Percentiles rank a stretch among this genome's conserved stretches.
These are phyloP conservation scores for Metridium senile DNA, from an alignment of 92 coral and sea anemone genomes.

Conservation along the genomic window DNA sequence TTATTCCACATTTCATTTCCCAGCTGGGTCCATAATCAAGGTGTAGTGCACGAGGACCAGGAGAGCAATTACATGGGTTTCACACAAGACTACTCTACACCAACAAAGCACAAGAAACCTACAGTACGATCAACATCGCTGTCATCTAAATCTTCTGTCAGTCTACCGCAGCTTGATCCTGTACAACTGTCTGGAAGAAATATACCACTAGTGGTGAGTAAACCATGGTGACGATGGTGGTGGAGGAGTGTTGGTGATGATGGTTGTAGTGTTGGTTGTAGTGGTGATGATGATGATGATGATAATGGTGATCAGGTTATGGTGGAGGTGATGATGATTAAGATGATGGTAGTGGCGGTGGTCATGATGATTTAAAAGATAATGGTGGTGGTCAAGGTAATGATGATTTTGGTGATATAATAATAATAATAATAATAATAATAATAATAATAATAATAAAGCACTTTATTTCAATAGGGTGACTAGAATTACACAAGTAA, in stretches of 20 bases:
- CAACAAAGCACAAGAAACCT: constrained; percentile 31
- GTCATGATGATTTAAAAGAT: no score
- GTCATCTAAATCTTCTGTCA: constrained; percentile 66
- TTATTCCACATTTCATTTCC: neutral
- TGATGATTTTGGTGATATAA: neutral
- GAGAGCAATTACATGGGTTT: constrained; percentile 63
- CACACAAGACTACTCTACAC: constrained; percentile 61
- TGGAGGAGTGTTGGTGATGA: neutral
- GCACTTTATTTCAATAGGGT: no score
- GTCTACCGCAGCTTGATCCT: constrained; percentile 86
- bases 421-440: no score
- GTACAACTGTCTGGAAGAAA: constrained; percentile 80
- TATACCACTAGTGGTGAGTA: constrained; percentile 86
- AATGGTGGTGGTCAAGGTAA: neutral
- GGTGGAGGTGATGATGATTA: neutral
- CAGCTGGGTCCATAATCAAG: constrained; percentile 98
- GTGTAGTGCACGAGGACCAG: constrained; percentile 87
- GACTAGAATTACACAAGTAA: no score
- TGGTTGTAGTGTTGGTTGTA: no score
- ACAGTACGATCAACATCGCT: constrained; percentile 10
- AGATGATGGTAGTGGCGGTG: no score
- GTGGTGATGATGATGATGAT: no score
- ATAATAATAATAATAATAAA: no score
- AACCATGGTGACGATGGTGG: neutral
- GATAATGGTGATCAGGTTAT: no score